Evolutionary conservation across 2,113 vertebrate species (phyloP).

Genomic region (Aythya baeri): DNA sequence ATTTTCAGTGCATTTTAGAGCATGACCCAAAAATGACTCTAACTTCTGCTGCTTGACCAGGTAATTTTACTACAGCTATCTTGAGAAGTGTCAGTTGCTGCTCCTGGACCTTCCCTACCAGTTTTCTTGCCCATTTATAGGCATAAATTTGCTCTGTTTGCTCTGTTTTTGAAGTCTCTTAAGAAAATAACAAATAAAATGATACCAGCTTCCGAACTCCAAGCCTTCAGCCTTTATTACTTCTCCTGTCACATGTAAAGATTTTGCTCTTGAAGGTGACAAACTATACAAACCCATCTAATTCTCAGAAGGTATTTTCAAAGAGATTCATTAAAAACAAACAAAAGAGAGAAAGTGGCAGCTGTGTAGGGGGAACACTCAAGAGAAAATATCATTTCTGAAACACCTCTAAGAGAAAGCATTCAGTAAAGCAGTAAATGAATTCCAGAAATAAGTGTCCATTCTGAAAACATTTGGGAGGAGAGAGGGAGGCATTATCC

Average conservation of each 20-base stretch:
- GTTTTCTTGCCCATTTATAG: not conserved
- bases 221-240: not conserved
- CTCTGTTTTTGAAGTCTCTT: not conserved
- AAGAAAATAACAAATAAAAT: not conserved
- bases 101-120: not conserved
- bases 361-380: not conserved
- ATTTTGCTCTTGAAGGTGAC: not conserved
- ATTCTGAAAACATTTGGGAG: not conserved
- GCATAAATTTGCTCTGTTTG: not conserved
- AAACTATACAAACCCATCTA: not conserved
- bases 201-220: not conserved
- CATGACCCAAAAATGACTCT: not conserved
- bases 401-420: not conserved
- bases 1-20: not conserved
- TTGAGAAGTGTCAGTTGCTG: not conserved
- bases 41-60: not conserved
- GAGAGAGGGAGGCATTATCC: not conserved
- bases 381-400: not conserved
- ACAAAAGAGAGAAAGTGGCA: not conserved
- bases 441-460: not conserved
- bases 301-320: not conserved
- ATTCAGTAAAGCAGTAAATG: not conserved
- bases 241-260: not conserved
- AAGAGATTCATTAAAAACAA: not conserved
- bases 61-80: not conserved